A percentile compares a stretch with the other conserved stretches of the same genome.
These are phyloP conservation scores for Cataglyphis rosenhaueri DNA, from an alignment of 2,888 invertebrate species.

Conservation along the genomic window DNA sequence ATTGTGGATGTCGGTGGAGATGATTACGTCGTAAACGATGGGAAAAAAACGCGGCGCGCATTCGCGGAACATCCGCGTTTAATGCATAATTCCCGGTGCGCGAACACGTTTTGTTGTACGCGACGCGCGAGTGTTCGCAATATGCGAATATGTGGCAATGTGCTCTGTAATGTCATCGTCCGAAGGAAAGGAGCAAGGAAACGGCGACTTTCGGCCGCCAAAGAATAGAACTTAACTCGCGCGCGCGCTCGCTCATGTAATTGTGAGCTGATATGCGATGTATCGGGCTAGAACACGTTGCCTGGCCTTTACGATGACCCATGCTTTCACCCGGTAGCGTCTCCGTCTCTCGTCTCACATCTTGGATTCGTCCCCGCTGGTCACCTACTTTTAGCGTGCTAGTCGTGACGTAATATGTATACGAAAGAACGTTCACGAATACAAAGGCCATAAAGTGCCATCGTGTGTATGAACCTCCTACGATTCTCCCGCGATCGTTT, in stretches of 20 bases:
- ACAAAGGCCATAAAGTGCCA: neutral
- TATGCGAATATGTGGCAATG: slow-evolving; percentile 26
- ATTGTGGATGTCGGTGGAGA: neutral
- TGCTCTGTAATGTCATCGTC: neutral
- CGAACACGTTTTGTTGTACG: neutral
- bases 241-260: slow-evolving; percentile 14
- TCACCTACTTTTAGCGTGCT: slow-evolving; percentile 39
- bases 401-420: slow-evolving; percentile 27
- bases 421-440: neutral
- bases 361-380: slow-evolving; percentile 1
- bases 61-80: slow-evolving; percentile 12
- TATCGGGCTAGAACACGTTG: slow-evolving; percentile 27
- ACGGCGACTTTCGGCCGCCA: slow-evolving; percentile 6
- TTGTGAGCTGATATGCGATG: slow-evolving; percentile 38
- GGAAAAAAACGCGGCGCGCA: neutral
- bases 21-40: neutral
- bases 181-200: slow-evolving; percentile 32
- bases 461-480: neutral
- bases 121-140: neutral
- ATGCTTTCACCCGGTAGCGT: slow-evolving; percentile 55
- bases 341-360: slow-evolving; percentile 8
- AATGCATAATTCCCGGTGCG: slow-evolving; percentile 27
- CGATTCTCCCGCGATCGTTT: neutral
- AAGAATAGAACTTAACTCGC: slow-evolving; percentile 21
- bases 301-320: slow-evolving; percentile 50